These are phyloP conservation scores for Pteropus rufus DNA, from an alignment of 2,797 vertebrate genomes.

Conservation along the genomic window DNA sequence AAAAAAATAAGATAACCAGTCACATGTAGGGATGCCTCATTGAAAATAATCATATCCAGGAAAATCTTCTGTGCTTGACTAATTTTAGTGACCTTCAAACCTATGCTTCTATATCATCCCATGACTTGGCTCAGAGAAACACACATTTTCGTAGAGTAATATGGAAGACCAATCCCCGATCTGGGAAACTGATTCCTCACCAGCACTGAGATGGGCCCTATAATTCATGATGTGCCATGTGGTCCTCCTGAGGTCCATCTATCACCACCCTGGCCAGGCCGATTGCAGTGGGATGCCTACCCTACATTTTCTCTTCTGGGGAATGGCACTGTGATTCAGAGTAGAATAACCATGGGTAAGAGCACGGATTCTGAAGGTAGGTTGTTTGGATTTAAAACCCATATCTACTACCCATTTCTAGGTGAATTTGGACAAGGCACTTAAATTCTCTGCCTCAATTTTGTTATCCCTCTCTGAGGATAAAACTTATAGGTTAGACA, in stretches of 20 bases:
- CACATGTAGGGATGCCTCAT: background rate
- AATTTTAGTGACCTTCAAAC: constrained; percentile 8
- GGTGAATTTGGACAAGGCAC: background rate
- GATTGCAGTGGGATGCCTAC: background rate
- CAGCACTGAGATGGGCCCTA: background rate
- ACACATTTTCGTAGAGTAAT: background rate
- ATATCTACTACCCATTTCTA: background rate
- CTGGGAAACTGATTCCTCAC: background rate
- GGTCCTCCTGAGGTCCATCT: background rate
- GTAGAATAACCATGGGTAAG: background rate
- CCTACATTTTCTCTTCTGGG: background rate
- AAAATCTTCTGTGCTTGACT: background rate
- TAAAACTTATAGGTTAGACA: background rate
- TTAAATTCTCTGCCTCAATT: background rate
- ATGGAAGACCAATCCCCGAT: background rate
- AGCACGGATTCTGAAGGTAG: background rate
- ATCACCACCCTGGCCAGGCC: background rate
- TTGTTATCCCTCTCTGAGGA: background rate
- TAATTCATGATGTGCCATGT: background rate
- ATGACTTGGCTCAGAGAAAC: background rate
- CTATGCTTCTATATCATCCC: background rate
- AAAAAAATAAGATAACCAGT: background rate
- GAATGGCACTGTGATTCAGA: background rate
- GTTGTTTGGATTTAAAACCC: background rate
- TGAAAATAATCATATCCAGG: background rate